phyloP scores from a whole-genome alignment of 1,140 invertebrate genomes.

The Bombyx mandarina region DNA sequence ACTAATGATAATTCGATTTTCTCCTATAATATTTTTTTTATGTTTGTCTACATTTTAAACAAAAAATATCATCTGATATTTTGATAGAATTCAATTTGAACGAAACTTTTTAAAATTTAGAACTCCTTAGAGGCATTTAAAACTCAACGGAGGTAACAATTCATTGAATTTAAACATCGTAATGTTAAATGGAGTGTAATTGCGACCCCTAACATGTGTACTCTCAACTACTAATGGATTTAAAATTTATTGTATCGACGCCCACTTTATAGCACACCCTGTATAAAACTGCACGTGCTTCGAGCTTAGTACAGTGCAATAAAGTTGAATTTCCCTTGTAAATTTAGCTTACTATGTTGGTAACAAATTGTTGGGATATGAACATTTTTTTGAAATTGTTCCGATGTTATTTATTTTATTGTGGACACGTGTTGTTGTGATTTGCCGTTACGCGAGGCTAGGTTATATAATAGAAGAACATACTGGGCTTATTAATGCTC shows the following conservation, averaged over 20 bases:
- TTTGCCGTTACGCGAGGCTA: conserved; percentile 8
- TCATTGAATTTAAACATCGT: conserved; percentile 66
- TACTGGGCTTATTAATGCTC: too few species aligned
- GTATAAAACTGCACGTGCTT: not conserved
- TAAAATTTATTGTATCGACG: conserved; percentile 65
- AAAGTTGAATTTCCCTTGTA: conserved; percentile 1
- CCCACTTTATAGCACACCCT: conserved; percentile 37
- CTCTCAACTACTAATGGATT: conserved; percentile 61
- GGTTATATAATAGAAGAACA: too few species aligned
- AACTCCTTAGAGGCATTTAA: conserved; percentile 13
- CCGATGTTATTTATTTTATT: conserved; percentile 8
- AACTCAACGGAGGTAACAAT: conserved; percentile 46
- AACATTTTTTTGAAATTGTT: not conserved
- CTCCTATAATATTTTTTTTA: too few species aligned
- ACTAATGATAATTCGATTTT: too few species aligned
- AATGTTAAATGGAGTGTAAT: conserved; percentile 64
- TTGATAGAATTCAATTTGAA: not conserved
- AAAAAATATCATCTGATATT: too few species aligned
- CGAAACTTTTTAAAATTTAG: not conserved
- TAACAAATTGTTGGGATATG: conserved; percentile 1
- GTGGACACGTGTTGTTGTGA: conserved; percentile 11
- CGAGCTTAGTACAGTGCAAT: not conserved
- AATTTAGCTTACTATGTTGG: not conserved
- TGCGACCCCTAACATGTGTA: conserved; percentile 61
- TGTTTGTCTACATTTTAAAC: too few species aligned